phyloP scores from a whole-genome alignment of 2,888 invertebrate species.

The Drosophila pseudotalamancana region DNA sequence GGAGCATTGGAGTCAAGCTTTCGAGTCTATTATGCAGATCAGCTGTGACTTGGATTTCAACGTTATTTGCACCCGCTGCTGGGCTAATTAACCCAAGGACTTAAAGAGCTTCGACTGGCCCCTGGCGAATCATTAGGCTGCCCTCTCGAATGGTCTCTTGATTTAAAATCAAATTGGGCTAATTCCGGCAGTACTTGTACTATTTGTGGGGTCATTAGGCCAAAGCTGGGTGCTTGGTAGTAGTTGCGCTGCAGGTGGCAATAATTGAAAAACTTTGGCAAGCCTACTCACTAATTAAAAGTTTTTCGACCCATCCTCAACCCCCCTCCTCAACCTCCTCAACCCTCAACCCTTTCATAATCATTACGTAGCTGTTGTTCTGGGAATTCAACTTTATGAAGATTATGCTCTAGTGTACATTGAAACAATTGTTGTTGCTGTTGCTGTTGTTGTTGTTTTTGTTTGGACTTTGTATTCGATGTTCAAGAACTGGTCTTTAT shows the following conservation, averaged over 20 bases:
- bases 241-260: constrained; percentile 62
- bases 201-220: constrained; percentile 46
- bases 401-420: constrained; percentile 30
- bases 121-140: constrained; percentile 58
- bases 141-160: constrained; percentile 58
- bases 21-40: constrained; percentile 60
- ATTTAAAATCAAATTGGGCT: constrained; percentile 67
- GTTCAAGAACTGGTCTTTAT: constrained; percentile 41
- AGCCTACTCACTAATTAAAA: constrained; percentile 72
- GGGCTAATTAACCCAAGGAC: constrained; percentile 55
- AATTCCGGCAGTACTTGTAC: constrained; percentile 34
- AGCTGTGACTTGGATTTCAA: constrained; percentile 43
- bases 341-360: constrained; percentile 18
- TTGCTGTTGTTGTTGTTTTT: constrained; percentile 7
- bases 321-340: background rate
- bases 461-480: constrained; percentile 19
- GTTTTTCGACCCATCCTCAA: constrained; percentile 48
- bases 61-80: constrained; percentile 61
- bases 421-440: constrained; percentile 23
- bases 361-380: constrained; percentile 30
- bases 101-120: constrained; percentile 24
- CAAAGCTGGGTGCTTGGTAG: background rate
- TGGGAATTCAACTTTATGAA: constrained; percentile 59
- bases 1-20: constrained; percentile 28
- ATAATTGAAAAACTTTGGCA: constrained; percentile 76